Evolutionary conservation across 2,113 vertebrate genomes (phyloP).

Genomic region (Amia ocellicauda): DNA sequence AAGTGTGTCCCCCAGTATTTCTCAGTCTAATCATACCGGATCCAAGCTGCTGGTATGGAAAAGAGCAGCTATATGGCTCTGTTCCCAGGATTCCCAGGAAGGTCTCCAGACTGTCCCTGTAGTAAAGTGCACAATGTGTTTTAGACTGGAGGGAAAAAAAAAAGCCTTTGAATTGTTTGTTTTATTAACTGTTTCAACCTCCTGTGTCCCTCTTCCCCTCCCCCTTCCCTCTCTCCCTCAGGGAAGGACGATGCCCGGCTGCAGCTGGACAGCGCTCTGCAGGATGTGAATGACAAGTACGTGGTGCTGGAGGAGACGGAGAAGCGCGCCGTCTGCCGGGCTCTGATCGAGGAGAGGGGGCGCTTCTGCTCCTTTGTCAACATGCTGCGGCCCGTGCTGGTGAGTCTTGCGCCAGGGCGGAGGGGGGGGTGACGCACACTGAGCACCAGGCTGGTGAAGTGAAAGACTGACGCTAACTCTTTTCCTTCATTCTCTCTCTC

Average conservation of each 20-base stretch:
- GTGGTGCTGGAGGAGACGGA: constrained; percentile 71
- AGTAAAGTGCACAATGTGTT: too few species aligned
- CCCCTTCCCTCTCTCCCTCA: constrained; percentile 25
- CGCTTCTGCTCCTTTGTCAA: constrained; percentile 73
- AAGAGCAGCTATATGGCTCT: too few species aligned
- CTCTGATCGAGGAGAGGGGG: constrained; percentile 68
- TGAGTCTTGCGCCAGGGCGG: constrained; percentile 30
- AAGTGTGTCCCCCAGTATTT: too few species aligned
- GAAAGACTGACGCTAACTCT: too few species aligned
- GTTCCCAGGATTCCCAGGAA: too few species aligned
- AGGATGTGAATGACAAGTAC: constrained; percentile 74
- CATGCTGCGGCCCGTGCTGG: constrained; percentile 75
- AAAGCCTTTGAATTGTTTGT: too few species aligned
- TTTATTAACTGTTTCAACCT: background rate
- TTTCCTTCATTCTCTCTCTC: background rate
- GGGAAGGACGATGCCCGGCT: constrained; percentile 69
- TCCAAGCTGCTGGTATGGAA: too few species aligned
- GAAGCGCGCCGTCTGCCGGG: constrained; percentile 68
- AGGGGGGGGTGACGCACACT: too few species aligned
- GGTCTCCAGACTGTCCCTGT: too few species aligned
- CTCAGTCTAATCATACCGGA: too few species aligned
- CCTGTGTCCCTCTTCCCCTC: background rate
- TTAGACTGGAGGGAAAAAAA: too few species aligned
- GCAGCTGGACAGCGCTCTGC: constrained; percentile 71
- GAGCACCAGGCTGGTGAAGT: too few species aligned